Base-by-base conservation (phyloP, 2,113 vertebrate genomes). In the Nyctereutes procyonoides region DNA sequence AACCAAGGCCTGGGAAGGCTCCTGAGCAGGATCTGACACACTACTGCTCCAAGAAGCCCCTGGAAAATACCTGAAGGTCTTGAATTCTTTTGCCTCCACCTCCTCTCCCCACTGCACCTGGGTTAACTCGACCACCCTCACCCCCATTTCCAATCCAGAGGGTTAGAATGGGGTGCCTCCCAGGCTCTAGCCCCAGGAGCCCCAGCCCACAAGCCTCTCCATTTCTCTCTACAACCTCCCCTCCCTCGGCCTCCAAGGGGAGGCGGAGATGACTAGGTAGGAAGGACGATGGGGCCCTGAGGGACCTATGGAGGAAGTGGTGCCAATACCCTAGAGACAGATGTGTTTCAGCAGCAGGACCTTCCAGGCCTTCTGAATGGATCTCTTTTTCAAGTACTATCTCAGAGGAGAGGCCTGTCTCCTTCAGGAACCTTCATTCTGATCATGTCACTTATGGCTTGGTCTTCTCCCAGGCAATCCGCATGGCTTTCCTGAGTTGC, bases 401-500 rank as follows among this genome's bases (percentile, higher is more conserved):
- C n/a, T 71, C 32, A 6, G 43, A 43, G 43, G 43, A 43, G 43
- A 43, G 43, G 13, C 55, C n/a, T 6, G 17, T 3, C 16, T 53
- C 55, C 38, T 30, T 20, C 51, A 19, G 65, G 60, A 71, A 30
- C 2, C 32, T 58, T 43, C 19, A 9, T 62, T 71, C 38, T 28
- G 13, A 62, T 65, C 32, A 15, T 32, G 60, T 92, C 35, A 77
- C 32, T 51, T 0, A 10, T 20, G 92, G 20, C 14, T 56, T 55
- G 71, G 35, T 80, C 63, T 69, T 90, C 56, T 84, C n/a, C 71
- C 48, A 6, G 16, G 13, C 15, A 11, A 11, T 24, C 30, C 17
- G 13, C 28, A 71, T 51, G 26, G 62, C 73, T 43, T 55, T 93
- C 95, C 84, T 19, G 24, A 95, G 79, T 15, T 63, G 62, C 92